Percentiles rank a stretch among this genome's conserved stretches.
Evolutionary conservation across 2,888 invertebrate species (phyloP).

Genomic region (Salticus scenicus): DNA sequence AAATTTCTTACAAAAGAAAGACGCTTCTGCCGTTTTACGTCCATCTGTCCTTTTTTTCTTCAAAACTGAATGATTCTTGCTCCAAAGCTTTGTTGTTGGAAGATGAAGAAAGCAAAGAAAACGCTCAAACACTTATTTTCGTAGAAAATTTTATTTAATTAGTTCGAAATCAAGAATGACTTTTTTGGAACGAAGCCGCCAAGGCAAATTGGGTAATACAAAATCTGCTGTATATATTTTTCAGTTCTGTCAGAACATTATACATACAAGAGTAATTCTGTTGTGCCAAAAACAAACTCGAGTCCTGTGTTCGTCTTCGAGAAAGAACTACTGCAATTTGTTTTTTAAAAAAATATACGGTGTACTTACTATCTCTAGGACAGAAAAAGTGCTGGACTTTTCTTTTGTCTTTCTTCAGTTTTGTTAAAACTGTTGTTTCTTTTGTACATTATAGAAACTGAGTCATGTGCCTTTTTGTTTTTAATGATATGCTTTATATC

Average conservation of each 20-base stretch:
- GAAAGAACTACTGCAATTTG: slow-evolving; percentile 18
- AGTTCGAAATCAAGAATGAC: slow-evolving; percentile 9
- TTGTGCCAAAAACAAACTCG: slow-evolving; percentile 62
- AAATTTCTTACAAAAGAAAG: no score
- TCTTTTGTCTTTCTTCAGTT: neutral
- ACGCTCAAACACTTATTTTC: slow-evolving; percentile 54
- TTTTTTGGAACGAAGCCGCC: neutral
- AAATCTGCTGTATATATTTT: slow-evolving; percentile 27
- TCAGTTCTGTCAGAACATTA: slow-evolving; percentile 31
- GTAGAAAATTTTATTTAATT: slow-evolving; percentile 34
- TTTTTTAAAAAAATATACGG: neutral
- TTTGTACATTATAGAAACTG: slow-evolving; percentile 38
- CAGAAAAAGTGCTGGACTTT: slow-evolving; percentile 17
- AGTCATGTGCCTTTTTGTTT: slow-evolving; percentile 7
- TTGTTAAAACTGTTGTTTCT: slow-evolving; percentile 11
- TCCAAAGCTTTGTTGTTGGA: slow-evolving; percentile 24
- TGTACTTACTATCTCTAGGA: slow-evolving; percentile 35
- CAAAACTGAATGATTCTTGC: slow-evolving; percentile 26
- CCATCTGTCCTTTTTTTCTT: no score
- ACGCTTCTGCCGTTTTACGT: no score
- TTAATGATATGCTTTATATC: slow-evolving; percentile 11
- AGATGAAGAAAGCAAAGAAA: slow-evolving; percentile 12
- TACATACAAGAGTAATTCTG: slow-evolving; percentile 39
- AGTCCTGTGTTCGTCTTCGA: slow-evolving; percentile 36
- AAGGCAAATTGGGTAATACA: neutral